Evolutionary conservation across 30 jellyfish, hydroid and myxozoan species (phyloP).

Genomic region (Chrysaora quinquecirrha): DNA sequence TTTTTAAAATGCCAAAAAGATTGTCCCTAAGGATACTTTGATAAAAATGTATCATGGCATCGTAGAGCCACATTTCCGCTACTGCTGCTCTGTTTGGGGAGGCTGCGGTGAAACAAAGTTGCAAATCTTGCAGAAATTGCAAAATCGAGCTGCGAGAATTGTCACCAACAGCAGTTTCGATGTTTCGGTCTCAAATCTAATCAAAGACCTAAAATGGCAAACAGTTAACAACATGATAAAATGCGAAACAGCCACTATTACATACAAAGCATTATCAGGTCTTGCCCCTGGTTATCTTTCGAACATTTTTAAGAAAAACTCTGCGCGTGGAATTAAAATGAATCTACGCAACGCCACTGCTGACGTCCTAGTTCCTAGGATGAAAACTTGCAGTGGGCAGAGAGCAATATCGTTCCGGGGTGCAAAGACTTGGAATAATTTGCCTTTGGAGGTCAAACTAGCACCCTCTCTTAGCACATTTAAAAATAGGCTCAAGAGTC

Average conservation of each 20-base stretch:
- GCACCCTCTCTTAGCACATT: conserved; percentile 9
- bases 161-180: too few species aligned
- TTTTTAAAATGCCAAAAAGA: conserved; percentile 13
- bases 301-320: conserved; percentile 2
- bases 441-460: conserved; percentile 14
- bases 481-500: conserved; percentile 18
- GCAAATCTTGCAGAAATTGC: conserved; percentile 12
- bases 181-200: conserved; percentile 5
- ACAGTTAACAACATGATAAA: conserved; percentile 6
- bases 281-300: conserved; percentile 22
- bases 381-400: too few species aligned
- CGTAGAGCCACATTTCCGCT: conserved; percentile 1
- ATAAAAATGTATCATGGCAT: conserved; percentile 8
- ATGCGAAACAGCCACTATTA: conserved; percentile 27
- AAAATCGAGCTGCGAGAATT: too few species aligned
- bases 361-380: conserved; percentile 10
- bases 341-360: conserved; percentile 19
- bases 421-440: too few species aligned
- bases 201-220: conserved; percentile 3
- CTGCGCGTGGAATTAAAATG: conserved; percentile 8
- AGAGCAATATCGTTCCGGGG: too few species aligned
- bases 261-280: conserved; percentile 12
- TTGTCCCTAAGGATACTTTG: conserved; percentile 14
- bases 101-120: conserved; percentile 2
- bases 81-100: too few species aligned